Conservation (phyloP, 2,888 invertebrate species). For the Drosophila ochracea region DNA sequence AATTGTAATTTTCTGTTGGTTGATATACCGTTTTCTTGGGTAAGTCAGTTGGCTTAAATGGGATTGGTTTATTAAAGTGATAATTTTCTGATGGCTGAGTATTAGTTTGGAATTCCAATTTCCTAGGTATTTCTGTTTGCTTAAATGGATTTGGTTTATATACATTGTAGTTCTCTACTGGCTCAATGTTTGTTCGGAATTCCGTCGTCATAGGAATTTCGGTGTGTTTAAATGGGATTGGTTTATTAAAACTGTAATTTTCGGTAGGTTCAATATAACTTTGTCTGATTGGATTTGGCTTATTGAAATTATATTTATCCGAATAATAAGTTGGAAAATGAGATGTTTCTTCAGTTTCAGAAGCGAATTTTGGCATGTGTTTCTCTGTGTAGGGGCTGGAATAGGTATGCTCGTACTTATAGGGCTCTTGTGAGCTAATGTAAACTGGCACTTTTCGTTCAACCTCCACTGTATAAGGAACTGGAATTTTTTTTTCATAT, state of each 20-base stretch:
- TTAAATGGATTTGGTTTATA: slow-evolving; percentile 10
- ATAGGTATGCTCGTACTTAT: slow-evolving; percentile 74
- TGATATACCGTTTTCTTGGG: neutral
- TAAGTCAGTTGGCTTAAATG: neutral
- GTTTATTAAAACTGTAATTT: slow-evolving; percentile 35
- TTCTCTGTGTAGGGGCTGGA: slow-evolving; percentile 49
- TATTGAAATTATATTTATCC: slow-evolving; percentile 37
- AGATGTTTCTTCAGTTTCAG: slow-evolving; percentile 48
- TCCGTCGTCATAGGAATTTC: neutral
- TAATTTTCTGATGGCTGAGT: slow-evolving; percentile 17
- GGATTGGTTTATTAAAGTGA: slow-evolving; percentile 25
- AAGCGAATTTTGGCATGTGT: slow-evolving; percentile 41
- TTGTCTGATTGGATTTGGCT: slow-evolving; percentile 8
- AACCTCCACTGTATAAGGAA: slow-evolving; percentile 83
- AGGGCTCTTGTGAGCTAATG: slow-evolving; percentile 83
- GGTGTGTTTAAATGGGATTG: slow-evolving; percentile 2
- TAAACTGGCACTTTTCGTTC: slow-evolving; percentile 85
- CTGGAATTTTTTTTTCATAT: slow-evolving; percentile 72
- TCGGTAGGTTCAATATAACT: slow-evolving; percentile 4
- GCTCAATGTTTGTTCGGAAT: neutral
- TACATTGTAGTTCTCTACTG: slow-evolving; percentile 2
- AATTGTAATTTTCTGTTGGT: slow-evolving; percentile 3
- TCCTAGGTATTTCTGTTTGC: neutral
- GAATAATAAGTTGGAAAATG: slow-evolving; percentile 36
- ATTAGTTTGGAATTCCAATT: neutral